Percentiles rank a stretch among this genome's conserved stretches.
These are phyloP conservation scores for Zaprionus nigranus DNA, from an alignment of 1,140 invertebrate species.

Conservation along the genomic window DNA sequence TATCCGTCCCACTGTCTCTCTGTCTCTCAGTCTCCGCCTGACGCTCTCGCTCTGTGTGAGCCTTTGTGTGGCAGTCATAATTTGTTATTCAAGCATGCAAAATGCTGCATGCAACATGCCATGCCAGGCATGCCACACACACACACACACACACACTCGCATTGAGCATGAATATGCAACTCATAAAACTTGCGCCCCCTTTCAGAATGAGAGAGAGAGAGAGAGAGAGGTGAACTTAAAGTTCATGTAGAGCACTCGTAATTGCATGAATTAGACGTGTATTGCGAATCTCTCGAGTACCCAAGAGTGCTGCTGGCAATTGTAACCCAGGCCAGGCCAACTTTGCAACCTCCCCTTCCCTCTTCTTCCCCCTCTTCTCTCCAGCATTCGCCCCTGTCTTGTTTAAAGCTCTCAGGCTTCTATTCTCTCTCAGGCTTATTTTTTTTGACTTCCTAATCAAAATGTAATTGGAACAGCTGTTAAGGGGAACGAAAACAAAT, in stretches of 20 bases:
- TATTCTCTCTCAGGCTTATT: neutral
- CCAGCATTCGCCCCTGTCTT: neutral
- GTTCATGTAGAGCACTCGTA: constrained; percentile 57
- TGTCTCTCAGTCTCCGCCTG: neutral
- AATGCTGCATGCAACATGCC: constrained; percentile 80
- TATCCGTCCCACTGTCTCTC: constrained; percentile 27
- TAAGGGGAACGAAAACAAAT: neutral
- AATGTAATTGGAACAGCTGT: neutral
- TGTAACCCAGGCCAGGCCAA: neutral
- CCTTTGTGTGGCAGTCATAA: constrained; percentile 79
- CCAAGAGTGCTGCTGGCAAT: constrained; percentile 1
- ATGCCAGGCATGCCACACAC: constrained; percentile 36
- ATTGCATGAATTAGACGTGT: constrained; percentile 59
- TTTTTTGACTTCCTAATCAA: neutral
- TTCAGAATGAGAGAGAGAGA: neutral
- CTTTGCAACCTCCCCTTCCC: neutral
- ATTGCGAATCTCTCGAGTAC: constrained; percentile 42
- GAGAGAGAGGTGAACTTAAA: constrained; percentile 33
- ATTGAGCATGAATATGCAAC: constrained; percentile 44
- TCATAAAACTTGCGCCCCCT: constrained; percentile 33
- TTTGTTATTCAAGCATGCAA: constrained; percentile 82
- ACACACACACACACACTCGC: constrained; percentile 30
- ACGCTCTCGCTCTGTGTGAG: constrained; percentile 26
- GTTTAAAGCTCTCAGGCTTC: neutral
- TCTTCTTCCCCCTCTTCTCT: neutral